Base-by-base conservation (phyloP, 2,888 invertebrate species). In the Pyrocoelia pectoralis region DNA sequence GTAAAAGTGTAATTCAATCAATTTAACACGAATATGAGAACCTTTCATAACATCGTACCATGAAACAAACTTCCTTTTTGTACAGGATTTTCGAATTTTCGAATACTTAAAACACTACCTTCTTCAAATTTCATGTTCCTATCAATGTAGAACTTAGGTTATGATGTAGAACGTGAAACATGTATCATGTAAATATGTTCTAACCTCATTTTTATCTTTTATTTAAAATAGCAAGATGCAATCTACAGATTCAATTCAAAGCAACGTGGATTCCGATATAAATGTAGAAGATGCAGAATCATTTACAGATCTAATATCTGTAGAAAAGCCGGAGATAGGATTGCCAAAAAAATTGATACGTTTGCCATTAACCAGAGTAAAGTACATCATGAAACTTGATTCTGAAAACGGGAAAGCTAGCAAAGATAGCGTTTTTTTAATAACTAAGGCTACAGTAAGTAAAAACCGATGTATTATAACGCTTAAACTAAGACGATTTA, bases 301-400 rank as follows among this genome's bases (percentile, higher is more conserved):
- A 8, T 43, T 15, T 15, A 43, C 41, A 13, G 9, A 43, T 13
- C 5, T 13, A 43, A 51, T 4, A 51, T 12, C n/a, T 18, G 17
- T 1, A 14, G 15, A 49, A 49, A 5, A 5, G 3, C n/a, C 17
- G 41, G 1, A 40, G 51, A 28, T 40, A 52, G 12, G 51, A 59
- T 13, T 46, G 19, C 57, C 46, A 15, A 74, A 72, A 43, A 86
- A 86, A 73, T 79, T 88, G 0, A 81, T 89, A 0, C 85, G 86
- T 72, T 79, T 94, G 52, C 96, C 96, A 0, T 78, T 95, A 61
- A 85, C 89, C 0, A 86, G 94, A 74, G 86, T 97, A 66, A 93
- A 92, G 76, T 85, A 86, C 70, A 92, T 97, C 17, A 94, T 95
- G 87, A 96, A 95, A 84, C 86, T 90, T 80, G 96, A 97, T 79